A percentile compares a stretch with the other conserved stretches of the same genome.
These are phyloP conservation scores for Drosophila limbata DNA, from an alignment of 2,888 invertebrate species.

Conservation along the genomic window DNA sequence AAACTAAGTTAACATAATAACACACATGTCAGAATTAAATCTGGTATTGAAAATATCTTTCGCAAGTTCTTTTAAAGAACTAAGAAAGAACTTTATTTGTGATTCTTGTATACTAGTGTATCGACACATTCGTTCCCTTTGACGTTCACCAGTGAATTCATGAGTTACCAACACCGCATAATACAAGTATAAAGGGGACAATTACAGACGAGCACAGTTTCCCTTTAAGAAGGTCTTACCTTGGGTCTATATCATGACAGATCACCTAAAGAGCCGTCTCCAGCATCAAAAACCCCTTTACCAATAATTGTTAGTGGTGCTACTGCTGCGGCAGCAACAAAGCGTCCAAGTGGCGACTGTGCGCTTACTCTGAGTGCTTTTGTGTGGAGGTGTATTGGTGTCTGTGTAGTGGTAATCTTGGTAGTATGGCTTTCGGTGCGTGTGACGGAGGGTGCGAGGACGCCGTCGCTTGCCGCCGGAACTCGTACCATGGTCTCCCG, in stretches of 20 bases:
- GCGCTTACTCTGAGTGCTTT: slow-evolving; percentile 35
- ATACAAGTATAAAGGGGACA: slow-evolving; percentile 13
- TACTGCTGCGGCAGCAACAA: slow-evolving; percentile 67
- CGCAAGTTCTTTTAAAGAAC: not conserved
- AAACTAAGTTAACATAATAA: not conserved
- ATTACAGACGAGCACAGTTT: slow-evolving; percentile 29
- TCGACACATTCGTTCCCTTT: not conserved
- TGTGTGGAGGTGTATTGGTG: slow-evolving; percentile 14
- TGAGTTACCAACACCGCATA: slow-evolving; percentile 44
- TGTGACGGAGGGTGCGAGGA: slow-evolving; percentile 34
- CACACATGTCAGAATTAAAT: not conserved
- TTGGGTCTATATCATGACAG: slow-evolving; percentile 68
- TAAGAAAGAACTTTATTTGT: not conserved
- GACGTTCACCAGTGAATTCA: slow-evolving; percentile 20
- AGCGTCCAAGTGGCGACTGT: slow-evolving; percentile 58
- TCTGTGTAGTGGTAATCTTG: slow-evolving; percentile 64
- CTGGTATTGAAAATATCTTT: not conserved
- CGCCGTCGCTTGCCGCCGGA: slow-evolving; percentile 57
- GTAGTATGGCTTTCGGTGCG: slow-evolving; percentile 48
- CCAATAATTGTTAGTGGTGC: slow-evolving; percentile 64
- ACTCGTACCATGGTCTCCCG: slow-evolving; percentile 48
- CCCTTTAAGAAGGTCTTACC: slow-evolving; percentile 49
- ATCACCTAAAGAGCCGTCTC: slow-evolving; percentile 43
- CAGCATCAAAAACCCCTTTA: slow-evolving; percentile 51
- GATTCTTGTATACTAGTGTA: slow-evolving; percentile 1